Evolutionary conservation across 2,113 vertebrate genomes (phyloP).

Genomic region (Hypocryptadius cinnamomeus): DNA sequence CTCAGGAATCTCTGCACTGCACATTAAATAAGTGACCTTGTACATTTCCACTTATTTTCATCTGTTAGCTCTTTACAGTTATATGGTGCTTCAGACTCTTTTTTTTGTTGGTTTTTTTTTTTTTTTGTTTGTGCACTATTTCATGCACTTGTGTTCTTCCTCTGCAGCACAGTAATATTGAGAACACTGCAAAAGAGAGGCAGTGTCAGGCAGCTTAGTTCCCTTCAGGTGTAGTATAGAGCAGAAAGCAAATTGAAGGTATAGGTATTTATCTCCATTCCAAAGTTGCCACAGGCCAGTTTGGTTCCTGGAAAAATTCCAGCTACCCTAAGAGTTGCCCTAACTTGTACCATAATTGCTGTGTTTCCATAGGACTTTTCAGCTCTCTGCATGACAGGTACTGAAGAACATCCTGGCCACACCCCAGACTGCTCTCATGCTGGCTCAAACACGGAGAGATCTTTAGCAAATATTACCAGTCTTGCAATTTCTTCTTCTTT

Average conservation of each 20-base stretch:
- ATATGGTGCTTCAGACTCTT: not conserved
- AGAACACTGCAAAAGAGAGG: not conserved
- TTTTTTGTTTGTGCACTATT: not conserved
- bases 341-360: not conserved
- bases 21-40: not conserved
- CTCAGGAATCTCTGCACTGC: not conserved
- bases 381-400: not conserved
- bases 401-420: not conserved
- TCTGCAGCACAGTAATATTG: not conserved
- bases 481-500: not conserved
- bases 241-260: not conserved
- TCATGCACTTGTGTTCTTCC: not conserved
- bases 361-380: not conserved
- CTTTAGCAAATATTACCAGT: not conserved
- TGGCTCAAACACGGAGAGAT: fast-evolving
- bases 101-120: too few relatives aligned
- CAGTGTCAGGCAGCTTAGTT: not conserved
- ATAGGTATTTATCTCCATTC: not conserved
- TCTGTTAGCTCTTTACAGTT: not conserved
- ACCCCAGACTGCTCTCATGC: not conserved
- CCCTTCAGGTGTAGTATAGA: not conserved
- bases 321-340: not conserved
- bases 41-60: not conserved
- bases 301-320: not conserved
- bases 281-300: not conserved